Percentiles rank a stretch among this genome's conserved stretches.
phyloP scores from a whole-genome alignment of 2,888 invertebrate species.

The Catocala sponsa region DNA sequence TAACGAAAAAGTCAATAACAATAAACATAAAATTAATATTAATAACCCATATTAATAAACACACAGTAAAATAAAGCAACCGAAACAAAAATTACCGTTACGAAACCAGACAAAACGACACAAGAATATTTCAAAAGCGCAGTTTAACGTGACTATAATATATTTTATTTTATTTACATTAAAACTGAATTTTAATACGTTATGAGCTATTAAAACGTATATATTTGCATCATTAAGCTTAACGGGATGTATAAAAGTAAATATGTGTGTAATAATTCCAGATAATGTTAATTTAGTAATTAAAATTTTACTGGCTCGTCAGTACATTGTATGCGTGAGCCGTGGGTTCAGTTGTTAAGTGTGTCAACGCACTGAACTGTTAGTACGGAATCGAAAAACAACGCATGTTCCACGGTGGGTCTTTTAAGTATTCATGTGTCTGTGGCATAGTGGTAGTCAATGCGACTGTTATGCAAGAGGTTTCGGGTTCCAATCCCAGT shows the following conservation, averaged over 20 bases:
- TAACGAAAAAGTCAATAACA: background rate
- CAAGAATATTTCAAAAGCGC: background rate
- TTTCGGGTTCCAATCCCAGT: too few relatives aligned
- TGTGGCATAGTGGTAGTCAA: too few relatives aligned
- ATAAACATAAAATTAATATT: background rate
- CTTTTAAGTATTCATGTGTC: too few relatives aligned
- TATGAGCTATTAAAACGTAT: slow-evolving; percentile 24
- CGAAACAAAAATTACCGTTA: background rate
- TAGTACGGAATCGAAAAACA: too few relatives aligned
- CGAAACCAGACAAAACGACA: too few relatives aligned
- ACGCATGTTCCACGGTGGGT: too few relatives aligned
- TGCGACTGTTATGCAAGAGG: too few relatives aligned
- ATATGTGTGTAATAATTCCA: slow-evolving; percentile 29
- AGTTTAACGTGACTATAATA: background rate
- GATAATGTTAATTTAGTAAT: slow-evolving; percentile 40
- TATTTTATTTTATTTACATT: slow-evolving; percentile 18
- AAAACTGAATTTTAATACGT: slow-evolving; percentile 21
- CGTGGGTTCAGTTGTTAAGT: too few relatives aligned
- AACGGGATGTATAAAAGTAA: slow-evolving; percentile 24
- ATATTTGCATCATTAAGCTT: slow-evolving; percentile 32
- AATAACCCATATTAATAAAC: background rate
- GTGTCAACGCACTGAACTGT: too few relatives aligned
- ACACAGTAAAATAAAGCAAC: background rate
- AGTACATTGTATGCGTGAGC: too few relatives aligned
- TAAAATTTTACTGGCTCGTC: slow-evolving; percentile 4